Conservation (phyloP, 2,113 vertebrate species). For the Antigone vipio region DNA sequence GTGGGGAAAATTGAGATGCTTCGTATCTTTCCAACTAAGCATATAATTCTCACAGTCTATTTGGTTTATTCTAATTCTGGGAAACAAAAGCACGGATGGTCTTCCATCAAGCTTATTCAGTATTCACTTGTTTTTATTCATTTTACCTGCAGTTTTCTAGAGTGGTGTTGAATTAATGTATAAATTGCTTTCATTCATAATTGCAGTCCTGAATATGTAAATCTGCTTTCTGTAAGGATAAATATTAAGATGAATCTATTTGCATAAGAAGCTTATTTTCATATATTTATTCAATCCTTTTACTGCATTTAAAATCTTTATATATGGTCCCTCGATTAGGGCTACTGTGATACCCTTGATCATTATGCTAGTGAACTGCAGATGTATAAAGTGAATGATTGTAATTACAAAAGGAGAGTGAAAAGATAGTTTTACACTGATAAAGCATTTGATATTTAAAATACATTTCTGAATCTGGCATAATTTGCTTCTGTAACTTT, state of each 20-base stretch:
- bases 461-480: background rate
- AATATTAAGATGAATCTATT: background rate
- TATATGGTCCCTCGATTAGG: accelerated
- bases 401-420: background rate
- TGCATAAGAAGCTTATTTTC: background rate
- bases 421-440: background rate
- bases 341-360: background rate
- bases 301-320: background rate
- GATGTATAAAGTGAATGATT: background rate
- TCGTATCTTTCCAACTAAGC: background rate
- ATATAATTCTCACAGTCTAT: background rate
- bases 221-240: background rate
- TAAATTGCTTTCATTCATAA: background rate
- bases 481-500: background rate
- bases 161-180: background rate
- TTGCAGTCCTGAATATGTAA: background rate
- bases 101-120: background rate
- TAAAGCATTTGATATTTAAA: background rate
- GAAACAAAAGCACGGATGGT: background rate
- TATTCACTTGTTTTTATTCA: background rate
- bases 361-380: background rate
- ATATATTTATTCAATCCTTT: background rate
- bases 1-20: background rate
- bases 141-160: background rate
- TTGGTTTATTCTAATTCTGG: background rate